Conservation (phyloP, 2,888 invertebrate species). For the Sturmia bella region DNA sequence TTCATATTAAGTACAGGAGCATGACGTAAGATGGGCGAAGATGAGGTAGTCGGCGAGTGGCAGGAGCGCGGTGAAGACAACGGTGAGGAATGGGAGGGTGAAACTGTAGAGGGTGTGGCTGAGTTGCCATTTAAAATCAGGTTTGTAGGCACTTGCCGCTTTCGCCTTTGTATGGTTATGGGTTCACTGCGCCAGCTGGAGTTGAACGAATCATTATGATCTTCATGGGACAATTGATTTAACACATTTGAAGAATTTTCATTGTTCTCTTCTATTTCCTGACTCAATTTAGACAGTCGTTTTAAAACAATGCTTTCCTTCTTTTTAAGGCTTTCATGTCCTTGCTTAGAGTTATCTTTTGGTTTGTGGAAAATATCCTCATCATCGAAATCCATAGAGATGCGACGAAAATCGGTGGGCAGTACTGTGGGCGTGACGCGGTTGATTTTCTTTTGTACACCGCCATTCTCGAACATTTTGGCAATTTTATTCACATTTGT, state of each 20-base stretch:
- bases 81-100: constrained; percentile 71
- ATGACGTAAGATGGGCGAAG: constrained; percentile 74
- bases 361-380: constrained; percentile 71
- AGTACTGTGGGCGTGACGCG: constrained; percentile 76
- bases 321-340: constrained; percentile 69
- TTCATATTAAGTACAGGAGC: constrained; percentile 76
- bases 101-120: constrained; percentile 77
- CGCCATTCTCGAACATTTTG: constrained; percentile 79
- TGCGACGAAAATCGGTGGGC: constrained; percentile 68
- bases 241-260: constrained; percentile 77
- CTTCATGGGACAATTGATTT: constrained; percentile 74
- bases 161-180: constrained; percentile 49
- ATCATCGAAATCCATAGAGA: constrained; percentile 61
- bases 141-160: constrained; percentile 66
- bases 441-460: constrained; percentile 75
- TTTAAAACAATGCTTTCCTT: constrained; percentile 41
- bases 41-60: constrained; percentile 72
- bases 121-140: constrained; percentile 73
- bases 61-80: constrained; percentile 71
- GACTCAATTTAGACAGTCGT: constrained; percentile 72
- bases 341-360: constrained; percentile 65
- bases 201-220: constrained; percentile 70
- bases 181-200: constrained; percentile 67
- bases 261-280: constrained; percentile 76
- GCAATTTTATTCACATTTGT: constrained; percentile 80